Evolutionary conservation across 2,113 vertebrate genomes (phyloP).

Genomic region (Physeter macrocephalus): DNA sequence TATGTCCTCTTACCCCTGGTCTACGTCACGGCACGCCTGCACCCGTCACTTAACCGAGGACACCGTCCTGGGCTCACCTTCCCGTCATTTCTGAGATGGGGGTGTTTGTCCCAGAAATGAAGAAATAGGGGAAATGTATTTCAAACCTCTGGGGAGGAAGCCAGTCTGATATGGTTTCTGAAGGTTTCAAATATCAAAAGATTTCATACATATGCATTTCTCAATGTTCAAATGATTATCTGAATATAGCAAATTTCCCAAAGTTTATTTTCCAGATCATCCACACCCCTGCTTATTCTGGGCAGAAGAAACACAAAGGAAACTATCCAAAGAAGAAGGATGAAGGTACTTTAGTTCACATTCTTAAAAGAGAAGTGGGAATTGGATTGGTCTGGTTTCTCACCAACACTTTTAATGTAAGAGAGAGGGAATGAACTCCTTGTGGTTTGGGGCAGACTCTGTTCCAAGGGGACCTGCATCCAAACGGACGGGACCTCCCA

Average conservation of each 20-base stretch:
- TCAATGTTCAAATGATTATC: neutral
- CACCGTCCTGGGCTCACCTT: neutral
- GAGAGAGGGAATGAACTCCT: neutral
- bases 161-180: neutral
- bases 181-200: neutral
- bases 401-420: accelerated
- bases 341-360: accelerated
- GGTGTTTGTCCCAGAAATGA: neutral
- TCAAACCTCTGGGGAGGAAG: neutral
- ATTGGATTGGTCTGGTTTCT: accelerated
- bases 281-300: neutral
- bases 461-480: neutral
- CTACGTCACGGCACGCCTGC: neutral
- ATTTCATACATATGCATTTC: neutral
- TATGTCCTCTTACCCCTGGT: neutral
- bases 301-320: neutral
- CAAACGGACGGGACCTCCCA: accelerated
- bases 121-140: neutral
- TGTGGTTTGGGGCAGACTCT: accelerated
- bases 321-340: too few relatives aligned
- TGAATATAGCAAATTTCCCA: neutral
- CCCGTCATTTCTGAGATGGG: neutral
- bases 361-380: neutral
- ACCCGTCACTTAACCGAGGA: neutral
- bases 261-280: neutral